Evolutionary conservation across 2,113 vertebrate species (phyloP).

Genomic region (Callopanchax toddi): DNA sequence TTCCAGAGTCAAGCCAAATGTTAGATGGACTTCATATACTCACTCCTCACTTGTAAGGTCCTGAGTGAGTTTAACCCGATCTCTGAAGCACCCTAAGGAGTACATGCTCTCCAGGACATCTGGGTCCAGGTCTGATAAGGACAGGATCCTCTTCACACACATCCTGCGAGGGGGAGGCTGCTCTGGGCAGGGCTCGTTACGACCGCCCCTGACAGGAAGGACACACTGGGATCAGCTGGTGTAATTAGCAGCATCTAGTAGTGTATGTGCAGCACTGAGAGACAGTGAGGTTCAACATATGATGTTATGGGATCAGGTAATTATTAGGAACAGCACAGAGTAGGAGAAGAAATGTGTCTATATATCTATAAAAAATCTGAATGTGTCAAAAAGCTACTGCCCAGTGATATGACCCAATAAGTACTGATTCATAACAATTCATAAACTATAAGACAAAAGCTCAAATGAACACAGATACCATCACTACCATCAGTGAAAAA

Average conservation of each 20-base stretch:
- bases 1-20: not conserved
- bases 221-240: not conserved
- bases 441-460: no score
- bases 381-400: no score
- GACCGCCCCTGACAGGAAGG: conserved; percentile 76
- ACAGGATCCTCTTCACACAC: conserved; percentile 84
- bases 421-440: no score
- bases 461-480: no score
- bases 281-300: no score
- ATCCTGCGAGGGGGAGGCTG: conserved; percentile 84
- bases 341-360: no score
- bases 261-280: not conserved
- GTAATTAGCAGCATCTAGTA: not conserved
- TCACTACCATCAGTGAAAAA: no score
- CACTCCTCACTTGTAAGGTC: conserved; percentile 91
- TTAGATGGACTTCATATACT: conserved; percentile 58
- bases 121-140: conserved; percentile 87
- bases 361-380: no score
- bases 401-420: no score
- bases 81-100: conserved; percentile 90
- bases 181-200: conserved; percentile 87
- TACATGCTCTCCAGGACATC: conserved; percentile 92
- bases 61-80: conserved; percentile 86
- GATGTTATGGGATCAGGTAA: no score
- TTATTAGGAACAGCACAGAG: no score